phyloP scores from a whole-genome alignment of 2,797 vertebrate species.

The Pseudomugil tenellus region DNA sequence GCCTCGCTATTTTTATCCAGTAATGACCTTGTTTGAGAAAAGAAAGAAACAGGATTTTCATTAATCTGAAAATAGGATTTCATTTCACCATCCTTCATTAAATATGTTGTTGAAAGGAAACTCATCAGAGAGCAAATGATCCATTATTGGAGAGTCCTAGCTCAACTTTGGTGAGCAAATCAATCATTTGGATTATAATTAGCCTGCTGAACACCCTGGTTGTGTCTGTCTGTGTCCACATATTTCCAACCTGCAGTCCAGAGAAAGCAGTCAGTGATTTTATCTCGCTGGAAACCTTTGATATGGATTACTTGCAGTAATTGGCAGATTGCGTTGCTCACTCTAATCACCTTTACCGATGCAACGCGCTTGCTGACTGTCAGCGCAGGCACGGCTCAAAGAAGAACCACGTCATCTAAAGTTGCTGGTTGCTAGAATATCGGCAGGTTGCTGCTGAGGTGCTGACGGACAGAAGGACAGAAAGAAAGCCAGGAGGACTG shows the following conservation, averaged over 20 bases:
- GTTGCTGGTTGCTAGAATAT: slow-evolving; percentile 33
- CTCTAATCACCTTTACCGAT: slow-evolving; percentile 1
- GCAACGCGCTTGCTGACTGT: background rate
- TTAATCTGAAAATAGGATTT: slow-evolving; percentile 62
- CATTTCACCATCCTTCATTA: slow-evolving; percentile 52
- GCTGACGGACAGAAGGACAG: slow-evolving; percentile 22
- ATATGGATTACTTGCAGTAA: slow-evolving; percentile 10
- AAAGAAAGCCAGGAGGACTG: background rate
- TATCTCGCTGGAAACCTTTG: background rate
- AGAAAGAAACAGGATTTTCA: slow-evolving; percentile 50
- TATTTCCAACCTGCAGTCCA: slow-evolving; percentile 4
- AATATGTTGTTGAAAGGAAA: slow-evolving; percentile 52
- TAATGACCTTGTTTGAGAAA: slow-evolving; percentile 40
- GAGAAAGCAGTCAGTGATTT: background rate
- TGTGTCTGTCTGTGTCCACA: background rate
- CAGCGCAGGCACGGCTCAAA: background rate
- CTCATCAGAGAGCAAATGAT: slow-evolving; percentile 55
- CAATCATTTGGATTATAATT: slow-evolving; percentile 54
- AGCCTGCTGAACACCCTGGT: slow-evolving; percentile 16
- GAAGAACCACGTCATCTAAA: slow-evolving; percentile 19
- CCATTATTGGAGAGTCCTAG: slow-evolving; percentile 45
- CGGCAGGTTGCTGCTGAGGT: background rate
- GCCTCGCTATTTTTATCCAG: slow-evolving; percentile 31
- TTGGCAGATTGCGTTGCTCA: background rate
- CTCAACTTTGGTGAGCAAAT: slow-evolving; percentile 37